These are phyloP conservation scores for Lysandra coridon DNA, from an alignment of 2,888 invertebrate species.

Conservation along the genomic window DNA sequence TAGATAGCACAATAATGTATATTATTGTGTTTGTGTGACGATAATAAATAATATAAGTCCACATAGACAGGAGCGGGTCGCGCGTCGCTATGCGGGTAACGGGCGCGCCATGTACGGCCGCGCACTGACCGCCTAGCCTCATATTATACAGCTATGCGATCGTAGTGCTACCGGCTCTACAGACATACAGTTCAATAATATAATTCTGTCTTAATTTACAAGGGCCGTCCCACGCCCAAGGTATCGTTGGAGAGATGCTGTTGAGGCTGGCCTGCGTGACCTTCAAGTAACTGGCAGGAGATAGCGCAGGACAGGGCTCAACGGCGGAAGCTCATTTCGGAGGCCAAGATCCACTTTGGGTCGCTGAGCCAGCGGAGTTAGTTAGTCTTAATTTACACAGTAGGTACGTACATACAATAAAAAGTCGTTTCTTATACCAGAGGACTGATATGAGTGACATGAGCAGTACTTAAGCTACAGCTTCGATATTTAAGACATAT, in stretches of 20 bases:
- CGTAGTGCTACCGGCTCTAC: neutral
- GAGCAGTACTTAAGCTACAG: neutral
- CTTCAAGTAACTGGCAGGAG: too few relatives aligned
- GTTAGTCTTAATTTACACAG: neutral
- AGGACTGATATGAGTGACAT: neutral
- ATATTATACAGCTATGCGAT: conserved; percentile 25
- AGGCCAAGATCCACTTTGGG: too few relatives aligned
- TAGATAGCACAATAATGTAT: neutral
- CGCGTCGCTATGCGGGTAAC: conserved; percentile 24
- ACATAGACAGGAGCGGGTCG: neutral
- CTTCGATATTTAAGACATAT: neutral
- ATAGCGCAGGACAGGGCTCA: too few relatives aligned
- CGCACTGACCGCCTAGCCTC: conserved; percentile 29
- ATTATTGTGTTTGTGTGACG: neutral
- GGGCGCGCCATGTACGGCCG: conserved; percentile 26
- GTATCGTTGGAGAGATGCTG: too few relatives aligned
- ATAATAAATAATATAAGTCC: neutral
- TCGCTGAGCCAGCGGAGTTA: too few relatives aligned
- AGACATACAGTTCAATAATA: neutral
- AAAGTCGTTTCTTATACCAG: too few relatives aligned
- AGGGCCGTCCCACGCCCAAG: too few relatives aligned
- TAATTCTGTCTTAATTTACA: too few relatives aligned
- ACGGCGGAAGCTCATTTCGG: too few relatives aligned
- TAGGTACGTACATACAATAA: neutral
- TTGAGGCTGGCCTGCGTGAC: too few relatives aligned